Percentiles rank a stretch among this genome's conserved stretches.
phyloP scores from a whole-genome alignment of 2,797 vertebrate species.

The Erpetoichthys calabaricus region DNA sequence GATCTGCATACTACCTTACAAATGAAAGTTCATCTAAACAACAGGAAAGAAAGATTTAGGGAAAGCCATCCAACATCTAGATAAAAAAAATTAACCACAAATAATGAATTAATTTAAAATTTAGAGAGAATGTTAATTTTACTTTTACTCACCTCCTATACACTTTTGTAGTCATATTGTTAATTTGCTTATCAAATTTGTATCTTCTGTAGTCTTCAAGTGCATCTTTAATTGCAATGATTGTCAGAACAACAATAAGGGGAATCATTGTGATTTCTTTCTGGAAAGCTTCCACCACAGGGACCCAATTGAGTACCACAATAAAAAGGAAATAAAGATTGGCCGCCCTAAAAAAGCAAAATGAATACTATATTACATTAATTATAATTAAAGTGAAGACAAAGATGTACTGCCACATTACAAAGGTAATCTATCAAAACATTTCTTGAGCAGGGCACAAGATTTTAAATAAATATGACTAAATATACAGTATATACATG shows the following conservation, averaged over 20 bases:
- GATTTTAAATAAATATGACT: too few species aligned
- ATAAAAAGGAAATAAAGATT: slow-evolving; percentile 94
- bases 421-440: too few species aligned
- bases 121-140: too few species aligned
- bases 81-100: not conserved
- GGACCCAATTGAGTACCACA: slow-evolving; percentile 85
- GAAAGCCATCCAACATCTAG: not conserved
- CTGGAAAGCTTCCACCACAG: slow-evolving; percentile 87
- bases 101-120: not conserved
- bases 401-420: not conserved
- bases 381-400: too few species aligned
- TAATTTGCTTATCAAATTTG: slow-evolving; percentile 77
- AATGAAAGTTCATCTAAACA: too few species aligned
- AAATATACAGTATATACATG: too few species aligned
- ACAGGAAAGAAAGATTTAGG: too few species aligned
- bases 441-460: too few species aligned
- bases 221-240: slow-evolving; percentile 84
- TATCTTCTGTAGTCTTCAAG: slow-evolving; percentile 86
- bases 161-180: slow-evolving; percentile 64
- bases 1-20: too few species aligned
- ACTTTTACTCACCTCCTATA: slow-evolving; percentile 70
- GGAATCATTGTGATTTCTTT: slow-evolving; percentile 96
- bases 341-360: slow-evolving; percentile 54
- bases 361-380: not conserved
- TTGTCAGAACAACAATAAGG: slow-evolving; percentile 63